These are phyloP conservation scores for Nyctibius bracteatus DNA, from an alignment of 2,113 vertebrate species.

Conservation along the genomic window DNA sequence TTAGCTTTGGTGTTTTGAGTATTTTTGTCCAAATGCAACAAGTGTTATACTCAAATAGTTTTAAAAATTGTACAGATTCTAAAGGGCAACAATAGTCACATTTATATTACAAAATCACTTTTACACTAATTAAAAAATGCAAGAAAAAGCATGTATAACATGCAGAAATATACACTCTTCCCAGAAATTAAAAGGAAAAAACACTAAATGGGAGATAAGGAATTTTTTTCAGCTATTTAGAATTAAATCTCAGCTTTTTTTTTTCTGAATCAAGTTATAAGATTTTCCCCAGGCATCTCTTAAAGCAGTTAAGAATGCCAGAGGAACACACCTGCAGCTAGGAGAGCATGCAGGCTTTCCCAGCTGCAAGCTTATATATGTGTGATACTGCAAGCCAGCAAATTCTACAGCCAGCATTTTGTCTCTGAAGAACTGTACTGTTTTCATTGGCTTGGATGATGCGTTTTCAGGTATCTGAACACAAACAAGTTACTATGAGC, in stretches of 20 bases:
- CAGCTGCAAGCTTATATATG: not conserved
- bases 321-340: not conserved
- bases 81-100: not conserved
- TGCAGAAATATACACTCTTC: not conserved
- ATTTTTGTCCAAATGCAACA: not conserved
- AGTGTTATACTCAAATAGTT: not conserved
- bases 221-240: not conserved
- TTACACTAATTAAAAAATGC: not conserved
- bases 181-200: not conserved
- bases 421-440: not conserved
- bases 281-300: not conserved
- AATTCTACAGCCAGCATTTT: not conserved
- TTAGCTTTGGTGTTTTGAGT: not conserved
- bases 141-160: slow-evolving; percentile 31
- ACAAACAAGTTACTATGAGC: slow-evolving; percentile 27
- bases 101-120: not conserved
- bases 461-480: not conserved
- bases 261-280: not conserved
- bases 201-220: not conserved
- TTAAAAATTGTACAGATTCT: not conserved
- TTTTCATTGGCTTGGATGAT: not conserved
- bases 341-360: not conserved
- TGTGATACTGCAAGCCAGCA: not conserved
- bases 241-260: not conserved
- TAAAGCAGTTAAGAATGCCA: too few relatives aligned